Evolutionary conservation across 2,888 invertebrate genomes (phyloP).

Genomic region (Nephrotoma guestfalica): DNA sequence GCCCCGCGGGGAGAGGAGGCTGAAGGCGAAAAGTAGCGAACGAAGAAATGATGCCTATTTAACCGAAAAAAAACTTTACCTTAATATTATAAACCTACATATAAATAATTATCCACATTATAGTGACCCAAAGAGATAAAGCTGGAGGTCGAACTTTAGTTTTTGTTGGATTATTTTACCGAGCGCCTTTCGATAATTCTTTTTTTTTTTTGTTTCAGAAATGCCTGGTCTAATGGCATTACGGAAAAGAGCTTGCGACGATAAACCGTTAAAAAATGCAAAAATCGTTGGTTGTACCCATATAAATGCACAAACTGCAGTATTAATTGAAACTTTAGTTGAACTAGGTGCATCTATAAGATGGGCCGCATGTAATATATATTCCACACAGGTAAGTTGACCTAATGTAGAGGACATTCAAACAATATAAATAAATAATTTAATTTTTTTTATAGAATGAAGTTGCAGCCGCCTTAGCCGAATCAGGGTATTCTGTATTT

Average conservation of each 20-base stretch:
- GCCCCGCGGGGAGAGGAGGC: too few relatives aligned
- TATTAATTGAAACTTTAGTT: slow-evolving; percentile 77
- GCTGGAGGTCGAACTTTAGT: too few relatives aligned
- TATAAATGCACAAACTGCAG: slow-evolving; percentile 97
- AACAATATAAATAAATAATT: not conserved
- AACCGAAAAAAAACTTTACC: too few relatives aligned
- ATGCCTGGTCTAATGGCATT: slow-evolving; percentile 98
- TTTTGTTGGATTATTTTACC: too few relatives aligned
- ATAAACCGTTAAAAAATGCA: slow-evolving; percentile 89
- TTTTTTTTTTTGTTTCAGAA: slow-evolving; percentile 39
- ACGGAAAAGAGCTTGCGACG: slow-evolving; percentile 78
- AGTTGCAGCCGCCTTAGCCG: slow-evolving; percentile 89
- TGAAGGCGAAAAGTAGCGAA: too few relatives aligned
- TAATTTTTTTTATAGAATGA: slow-evolving; percentile 54
- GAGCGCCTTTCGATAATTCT: not conserved
- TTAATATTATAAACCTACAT: too few relatives aligned
- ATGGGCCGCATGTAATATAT: slow-evolving; percentile 97
- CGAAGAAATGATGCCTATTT: too few relatives aligned
- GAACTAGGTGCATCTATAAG: slow-evolving; percentile 82
- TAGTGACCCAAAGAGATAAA: too few relatives aligned
- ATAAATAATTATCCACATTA: too few relatives aligned
- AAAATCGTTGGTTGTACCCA: slow-evolving; percentile 96
- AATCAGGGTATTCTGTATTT: slow-evolving; percentile 79
- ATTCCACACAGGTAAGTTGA: slow-evolving; percentile 68
- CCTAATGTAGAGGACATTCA: too few relatives aligned